Base-by-base conservation (phyloP, 2,113 vertebrate species). In the Antechinus flavipes region DNA sequence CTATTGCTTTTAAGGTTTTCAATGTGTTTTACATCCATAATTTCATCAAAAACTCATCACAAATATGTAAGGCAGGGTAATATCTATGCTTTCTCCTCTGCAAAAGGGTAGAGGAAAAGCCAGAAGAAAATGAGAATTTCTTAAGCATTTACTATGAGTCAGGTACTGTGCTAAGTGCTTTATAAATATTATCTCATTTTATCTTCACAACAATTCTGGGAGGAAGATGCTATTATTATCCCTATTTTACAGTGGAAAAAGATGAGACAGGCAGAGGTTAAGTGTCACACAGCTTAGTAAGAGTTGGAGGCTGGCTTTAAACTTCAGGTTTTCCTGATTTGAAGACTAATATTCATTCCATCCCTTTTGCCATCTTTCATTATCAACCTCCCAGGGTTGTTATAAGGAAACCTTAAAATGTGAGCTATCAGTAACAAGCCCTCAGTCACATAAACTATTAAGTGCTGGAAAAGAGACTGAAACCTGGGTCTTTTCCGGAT, bases 91-190 rank as follows among this genome's bases (percentile, higher is more conserved):
- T 76, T n/a, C 35, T 76, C 61, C n/a, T n/a, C 61, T 76, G 61
- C 14, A 76, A 76, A 76, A 76, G 5, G 12, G 27, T 16, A 61
- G 27, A 27, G 26, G 26, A 35, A 68, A 68, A 12, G 12, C 12
- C 68, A 84, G n/a, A 84, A 76, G 16, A 76, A n/a, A 76, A 76
- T n/a, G 61, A 95, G 54, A 54, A 95, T 53, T 90, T 94, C 93
- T 92, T 95, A 92, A 95, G 22, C 54, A 46, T 47, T 55, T 92
- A 93, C 52, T 90, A 93, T 19, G 35, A 84, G n/a, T n/a, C 68
- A 84, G 68, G 16, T 23, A 42, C 6, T 42, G 19, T 22, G 16
- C n/a, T 84, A 42, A 84, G n/a, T 42, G 35, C 35, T 84, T 84
- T 19, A 84, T 8, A 42, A 84, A 84, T 84, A 84, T n/a, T 14